phyloP scores from a whole-genome alignment of 2,797 vertebrate genomes.

The Nannoperca obscura region DNA sequence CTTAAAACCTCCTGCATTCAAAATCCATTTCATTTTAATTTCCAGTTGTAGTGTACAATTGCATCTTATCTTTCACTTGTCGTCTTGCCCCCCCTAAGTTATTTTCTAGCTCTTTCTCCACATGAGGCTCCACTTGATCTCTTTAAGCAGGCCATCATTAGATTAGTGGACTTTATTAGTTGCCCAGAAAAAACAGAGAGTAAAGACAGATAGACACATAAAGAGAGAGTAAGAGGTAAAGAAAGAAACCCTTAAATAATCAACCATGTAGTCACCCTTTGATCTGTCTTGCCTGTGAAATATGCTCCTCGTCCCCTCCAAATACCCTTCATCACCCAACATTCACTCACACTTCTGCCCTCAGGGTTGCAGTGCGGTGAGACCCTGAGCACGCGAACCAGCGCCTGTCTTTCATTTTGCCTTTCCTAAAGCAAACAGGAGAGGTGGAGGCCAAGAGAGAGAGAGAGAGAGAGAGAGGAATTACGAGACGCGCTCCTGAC shows the following conservation, averaged over 20 bases:
- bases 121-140: constrained; percentile 75
- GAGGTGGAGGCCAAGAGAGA: constrained; percentile 66
- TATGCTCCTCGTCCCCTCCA: constrained; percentile 55
- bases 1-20: constrained; percentile 9
- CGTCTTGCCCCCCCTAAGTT: neutral
- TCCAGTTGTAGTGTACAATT: neutral
- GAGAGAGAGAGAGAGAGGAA: constrained; percentile 67
- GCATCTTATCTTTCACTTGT: constrained; percentile 15
- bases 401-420: constrained; percentile 81
- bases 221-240: constrained; percentile 17
- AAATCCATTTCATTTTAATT: constrained; percentile 16
- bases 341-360: constrained; percentile 50
- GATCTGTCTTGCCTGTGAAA: constrained; percentile 72
- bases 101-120: constrained; percentile 35
- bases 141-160: constrained; percentile 75
- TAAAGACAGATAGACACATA: constrained; percentile 36
- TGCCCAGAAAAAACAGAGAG: constrained; percentile 52
- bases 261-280: constrained; percentile 68
- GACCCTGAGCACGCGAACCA: constrained; percentile 66
- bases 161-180: constrained; percentile 79
- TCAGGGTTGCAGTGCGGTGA: constrained; percentile 58
- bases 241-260: constrained; percentile 58
- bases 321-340: constrained; percentile 65
- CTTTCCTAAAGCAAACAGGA: constrained; percentile 64
- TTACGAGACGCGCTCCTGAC: constrained; percentile 69